Base-by-base conservation (phyloP, 2,797 vertebrate genomes). In the Siniperca scherzeri region DNA sequence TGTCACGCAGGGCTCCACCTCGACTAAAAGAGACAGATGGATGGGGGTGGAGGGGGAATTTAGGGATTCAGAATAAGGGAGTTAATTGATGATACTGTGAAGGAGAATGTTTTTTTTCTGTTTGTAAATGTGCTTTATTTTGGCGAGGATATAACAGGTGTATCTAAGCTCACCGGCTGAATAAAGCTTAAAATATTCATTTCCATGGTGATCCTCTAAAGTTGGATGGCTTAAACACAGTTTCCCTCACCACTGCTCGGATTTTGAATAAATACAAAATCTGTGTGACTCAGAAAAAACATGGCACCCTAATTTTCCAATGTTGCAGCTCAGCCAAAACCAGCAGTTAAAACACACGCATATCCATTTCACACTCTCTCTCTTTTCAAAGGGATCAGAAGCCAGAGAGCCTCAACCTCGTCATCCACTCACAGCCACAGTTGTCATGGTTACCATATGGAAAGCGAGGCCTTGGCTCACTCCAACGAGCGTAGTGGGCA, bases 1-100 rank as follows among this genome's bases (percentile, higher is more conserved):
- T 80, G 92, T 97, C 90, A 95, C 94, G 27, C 97, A 98, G 67
- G 97, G 96, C 48, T 97, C 94, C 0, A 86, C 65, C 3, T 88
- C 90, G 0, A 62, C 96, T 97, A 80, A 2, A 86, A 84, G 65
- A 1, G 72, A 79, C 79, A 80, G 74, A 83, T 8, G 16, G 80
- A 67, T 17, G 8, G 27, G 55, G 62, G 64, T 16, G 55, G 60
- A 55, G 53, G 46, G 38, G 42, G n/a, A 9, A 48, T 74, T 78
- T 22, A 16, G 46, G 33, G 33, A 77, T 59, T 77, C 7, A 56
- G 74, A 78, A 79, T 12, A 67, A 44, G 17, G 50, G 44, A 61
- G 55, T 46, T 73, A 66, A 84, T 88, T 83, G 80, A 52, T 40
- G 55, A 64, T 48, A 21, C 55, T 30, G 25, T 81, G 30, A 57